Base-by-base conservation (phyloP, 2,797 vertebrate genomes). In the Microctenopoma lineatum region DNA sequence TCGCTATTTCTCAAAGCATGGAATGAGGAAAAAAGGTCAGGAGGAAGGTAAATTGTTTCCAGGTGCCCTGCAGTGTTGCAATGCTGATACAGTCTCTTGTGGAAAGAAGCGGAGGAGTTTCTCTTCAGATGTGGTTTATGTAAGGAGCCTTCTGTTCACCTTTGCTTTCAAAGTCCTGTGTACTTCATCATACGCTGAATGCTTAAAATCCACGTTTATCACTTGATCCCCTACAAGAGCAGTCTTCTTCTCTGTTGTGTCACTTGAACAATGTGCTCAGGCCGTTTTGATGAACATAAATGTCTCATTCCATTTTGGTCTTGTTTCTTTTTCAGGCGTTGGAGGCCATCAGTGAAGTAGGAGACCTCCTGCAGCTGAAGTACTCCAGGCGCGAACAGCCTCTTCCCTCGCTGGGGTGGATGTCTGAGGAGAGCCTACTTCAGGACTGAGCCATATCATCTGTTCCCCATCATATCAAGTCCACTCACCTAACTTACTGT, bases 281-380 rank as follows among this genome's bases (percentile, higher is more conserved):
- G 56, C 55, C 2, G 41, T 58, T 51, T 3, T 48, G 36, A 67
- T 26, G 18, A 50, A 51, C 48, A 1, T 59, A 15, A 46, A 34
- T 21, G 3, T 48, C 0, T 46, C 15, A 39, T 59, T 57, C n/a
- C 47, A 59, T 57, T 9, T 1, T 46, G 3, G 69, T 59, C 61
- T 29, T 64, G 21, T 80, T 77, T 39, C 59, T 66, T 47, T 52
- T 4, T 51, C 87, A 99, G 97, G 95, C 95, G 36, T 87, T 99
- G 93, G 95, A 92, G 70, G 95, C 95, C 90, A 94, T 98, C 83
- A 89, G 91, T 70, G 96, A 98, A 90, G 97, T 99, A 61, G 97
- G 97, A 29, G 96, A 98, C 73, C 93, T 98, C 25, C 92, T 99
- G 69, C 96, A 97, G 68, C 79, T 99, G 73, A 99, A 98, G 83